Evolutionary conservation across 2,113 vertebrate species (phyloP).

Genomic region (Engystomops pustulosus): DNA sequence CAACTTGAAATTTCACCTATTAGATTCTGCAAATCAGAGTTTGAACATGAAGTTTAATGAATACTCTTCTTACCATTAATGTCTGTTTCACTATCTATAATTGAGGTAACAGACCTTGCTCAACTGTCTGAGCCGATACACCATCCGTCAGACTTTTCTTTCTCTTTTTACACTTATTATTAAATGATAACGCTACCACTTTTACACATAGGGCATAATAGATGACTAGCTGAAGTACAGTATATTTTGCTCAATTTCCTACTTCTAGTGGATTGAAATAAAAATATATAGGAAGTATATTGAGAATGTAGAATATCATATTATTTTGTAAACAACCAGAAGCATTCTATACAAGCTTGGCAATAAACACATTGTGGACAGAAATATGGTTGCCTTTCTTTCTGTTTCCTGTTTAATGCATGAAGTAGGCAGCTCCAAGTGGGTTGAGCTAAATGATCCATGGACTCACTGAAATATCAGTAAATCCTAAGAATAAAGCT

Average conservation of each 20-base stretch:
- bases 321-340: too few relatives aligned
- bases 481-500: too few relatives aligned
- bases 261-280: background rate
- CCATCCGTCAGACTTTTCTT: slow-evolving; percentile 45
- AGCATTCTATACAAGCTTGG: too few relatives aligned
- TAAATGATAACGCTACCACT: slow-evolving; percentile 34
- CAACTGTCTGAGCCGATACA: slow-evolving; percentile 59
- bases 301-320: too few relatives aligned
- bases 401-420: too few relatives aligned
- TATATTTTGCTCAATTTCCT: background rate
- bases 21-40: slow-evolving; percentile 56
- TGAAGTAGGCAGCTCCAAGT: too few relatives aligned
- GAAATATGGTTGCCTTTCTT: too few relatives aligned
- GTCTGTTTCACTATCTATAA: slow-evolving; percentile 59
- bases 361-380: too few relatives aligned
- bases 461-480: too few relatives aligned
- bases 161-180: slow-evolving; percentile 27
- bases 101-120: slow-evolving; percentile 61
- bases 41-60: background rate
- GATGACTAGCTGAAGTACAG: background rate
- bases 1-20: slow-evolving; percentile 56
- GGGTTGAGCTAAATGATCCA: too few relatives aligned
- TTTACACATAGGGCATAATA: background rate
- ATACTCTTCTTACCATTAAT: slow-evolving; percentile 53
- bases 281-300: background rate